These are phyloP conservation scores for Pachymerium ferrugineum DNA, from an alignment of 2,888 invertebrate species.

Conservation along the genomic window DNA sequence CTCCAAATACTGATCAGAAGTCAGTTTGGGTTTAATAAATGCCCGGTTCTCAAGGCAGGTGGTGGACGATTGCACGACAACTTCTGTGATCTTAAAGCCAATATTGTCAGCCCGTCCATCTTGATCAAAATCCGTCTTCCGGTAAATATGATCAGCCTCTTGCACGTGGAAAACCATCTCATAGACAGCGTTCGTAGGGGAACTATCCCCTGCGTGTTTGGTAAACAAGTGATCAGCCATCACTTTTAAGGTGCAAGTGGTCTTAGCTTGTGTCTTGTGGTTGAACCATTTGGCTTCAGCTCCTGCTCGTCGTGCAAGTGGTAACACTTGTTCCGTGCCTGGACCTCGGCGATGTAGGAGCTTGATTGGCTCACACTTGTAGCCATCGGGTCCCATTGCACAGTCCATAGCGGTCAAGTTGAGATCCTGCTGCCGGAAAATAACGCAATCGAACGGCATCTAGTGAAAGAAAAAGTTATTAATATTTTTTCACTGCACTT, in stretches of 20 bases:
- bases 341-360: not conserved
- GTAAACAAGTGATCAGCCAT: constrained; percentile 44
- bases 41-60: not conserved
- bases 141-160: constrained; percentile 43
- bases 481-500: not conserved
- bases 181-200: constrained; percentile 29
- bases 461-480: not conserved
- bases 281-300: not conserved
- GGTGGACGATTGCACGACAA: not conserved
- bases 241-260: constrained; percentile 40
- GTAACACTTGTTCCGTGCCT: not conserved
- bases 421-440: constrained; percentile 10
- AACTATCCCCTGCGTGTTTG: constrained; percentile 35
- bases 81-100: constrained; percentile 39
- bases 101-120: constrained; percentile 43
- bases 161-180: constrained; percentile 41
- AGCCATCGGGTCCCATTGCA: not conserved
- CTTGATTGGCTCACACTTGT: not conserved
- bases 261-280: not conserved
- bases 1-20: constrained; percentile 26
- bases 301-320: not conserved
- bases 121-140: constrained; percentile 44
- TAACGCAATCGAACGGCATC: constrained; percentile 21
- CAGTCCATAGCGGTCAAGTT: constrained; percentile 27
- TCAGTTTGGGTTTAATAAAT: not conserved